A percentile compares a stretch with the other conserved stretches of the same genome.
phyloP scores from a whole-genome alignment of 2,888 invertebrate genomes.

The Aradus depressus region DNA sequence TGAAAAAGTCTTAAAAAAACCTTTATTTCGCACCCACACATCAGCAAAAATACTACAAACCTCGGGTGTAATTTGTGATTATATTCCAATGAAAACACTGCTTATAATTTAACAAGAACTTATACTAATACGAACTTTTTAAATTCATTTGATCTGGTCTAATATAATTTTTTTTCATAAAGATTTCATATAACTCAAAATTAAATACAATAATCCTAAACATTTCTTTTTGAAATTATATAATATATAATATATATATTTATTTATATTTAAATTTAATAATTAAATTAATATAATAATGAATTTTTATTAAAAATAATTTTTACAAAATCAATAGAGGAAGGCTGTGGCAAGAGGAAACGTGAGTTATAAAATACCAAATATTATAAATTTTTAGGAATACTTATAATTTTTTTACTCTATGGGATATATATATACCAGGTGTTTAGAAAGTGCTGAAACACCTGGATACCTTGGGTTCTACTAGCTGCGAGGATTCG shows the following conservation, averaged over 20 bases:
- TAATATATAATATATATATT: constrained; percentile 27
- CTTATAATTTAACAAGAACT: constrained; percentile 29
- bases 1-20: constrained; percentile 3
- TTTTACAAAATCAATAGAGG: constrained; percentile 27
- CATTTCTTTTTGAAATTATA: constrained; percentile 28
- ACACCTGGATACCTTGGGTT: too few species aligned
- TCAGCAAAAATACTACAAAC: neutral
- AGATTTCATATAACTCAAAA: constrained; percentile 27
- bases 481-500: too few species aligned
- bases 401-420: constrained; percentile 21
- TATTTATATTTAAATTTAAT: constrained; percentile 26
- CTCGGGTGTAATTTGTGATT: constrained; percentile 21
- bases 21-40: neutral
- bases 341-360: constrained; percentile 26
- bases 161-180: constrained; percentile 27
- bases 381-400: constrained; percentile 12
- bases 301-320: constrained; percentile 27
- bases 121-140: constrained; percentile 22
- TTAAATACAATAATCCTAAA: constrained; percentile 29
- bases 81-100: constrained; percentile 30
- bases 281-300: constrained; percentile 28
- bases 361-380: constrained; percentile 22
- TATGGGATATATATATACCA: too few species aligned
- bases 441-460: too few species aligned
- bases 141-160: constrained; percentile 25